Evolutionary conservation across 2,113 vertebrate species (phyloP).

Genomic region (Paramisgurnus dabryanus): DNA sequence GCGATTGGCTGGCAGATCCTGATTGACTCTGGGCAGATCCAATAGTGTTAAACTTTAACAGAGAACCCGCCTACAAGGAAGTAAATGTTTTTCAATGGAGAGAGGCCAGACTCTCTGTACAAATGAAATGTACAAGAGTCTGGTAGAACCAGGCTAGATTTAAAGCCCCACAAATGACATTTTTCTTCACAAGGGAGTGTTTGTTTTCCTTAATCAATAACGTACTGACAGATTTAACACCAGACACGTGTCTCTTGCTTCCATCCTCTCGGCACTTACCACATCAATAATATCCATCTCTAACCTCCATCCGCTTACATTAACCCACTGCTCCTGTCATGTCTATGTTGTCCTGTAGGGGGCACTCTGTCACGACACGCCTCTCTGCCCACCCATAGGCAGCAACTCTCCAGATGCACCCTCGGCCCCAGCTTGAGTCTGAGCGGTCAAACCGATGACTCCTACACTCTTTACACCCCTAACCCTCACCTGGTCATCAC

Average conservation of each 20-base stretch:
- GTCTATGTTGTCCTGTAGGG: conserved; percentile 77
- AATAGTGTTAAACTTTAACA: no score
- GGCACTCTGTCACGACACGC: conserved; percentile 79
- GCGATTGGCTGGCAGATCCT: no score
- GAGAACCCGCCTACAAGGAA: no score
- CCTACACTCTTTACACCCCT: conserved; percentile 69
- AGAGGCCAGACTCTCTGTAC: no score
- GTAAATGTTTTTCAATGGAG: no score
- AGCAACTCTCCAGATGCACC: conserved; percentile 74
- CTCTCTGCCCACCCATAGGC: conserved; percentile 76
- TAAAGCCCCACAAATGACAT: conserved; percentile 3
- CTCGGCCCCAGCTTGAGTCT: conserved; percentile 57
- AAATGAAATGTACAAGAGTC: no score
- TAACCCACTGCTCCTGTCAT: conserved; percentile 45
- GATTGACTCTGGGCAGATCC: no score
- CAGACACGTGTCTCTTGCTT: conserved; percentile 10
- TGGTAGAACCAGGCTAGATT: no score
- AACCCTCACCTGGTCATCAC: conserved; percentile 62
- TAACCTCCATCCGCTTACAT: conserved; percentile 59
- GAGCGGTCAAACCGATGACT: conserved; percentile 69
- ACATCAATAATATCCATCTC: conserved; percentile 42
- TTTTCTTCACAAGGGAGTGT: not conserved
- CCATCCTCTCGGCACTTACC: conserved; percentile 11
- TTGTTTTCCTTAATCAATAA: not conserved
- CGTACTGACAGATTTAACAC: not conserved